Evolutionary conservation across 2,113 vertebrate genomes (phyloP), one percentile per base, ranked within the genome.

Genomic region (Nerophis lumbriciformis): DNA sequence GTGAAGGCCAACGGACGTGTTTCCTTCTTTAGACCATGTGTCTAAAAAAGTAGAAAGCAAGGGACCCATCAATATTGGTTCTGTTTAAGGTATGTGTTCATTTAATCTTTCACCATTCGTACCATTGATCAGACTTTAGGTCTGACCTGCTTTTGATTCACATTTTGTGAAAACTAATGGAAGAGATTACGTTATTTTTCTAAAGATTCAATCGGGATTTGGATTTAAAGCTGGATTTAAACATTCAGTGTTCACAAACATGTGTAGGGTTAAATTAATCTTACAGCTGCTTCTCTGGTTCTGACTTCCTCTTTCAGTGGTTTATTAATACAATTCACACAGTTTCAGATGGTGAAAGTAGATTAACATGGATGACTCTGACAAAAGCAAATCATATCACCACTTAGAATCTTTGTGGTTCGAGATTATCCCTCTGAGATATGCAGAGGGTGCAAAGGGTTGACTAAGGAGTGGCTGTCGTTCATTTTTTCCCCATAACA

Each of bases 371-470:
- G 8, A 50, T 16, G 15, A 52, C 19, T 52, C 19, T 9, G 11
- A 54, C 14, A 8, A 0, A 39, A 13, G 53, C 6, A 2, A 53
- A 11, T 65, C 21, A 5, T 63, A 48, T 65, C 19, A 56, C 6
- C 19, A 38, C 37, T 49, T 37, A 36, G 49, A 48, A 69, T 69
- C 66, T 53, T 21, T 63, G 37, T 28, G 5, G 47, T 61, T 62
- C 2, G 21, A 44, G 44, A 65, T 68, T 70, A 71, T 76, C 50
- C 7, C 15, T 3, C 6, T 9, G n/a, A 42, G 45, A 60, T 45
- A 21, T 60, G 36, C 37, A 35, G 56, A 21, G 52, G 71, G 79
- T 80, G 36, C 72, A 68, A 68, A 83, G 59, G 69, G 69, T 75
- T 61, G 42, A 53, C 5, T 64, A 75, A 36, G 86, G 76, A 75